Evolutionary conservation across 2,888 invertebrate species (phyloP).

Genomic region (Galerucella pusilla): DNA sequence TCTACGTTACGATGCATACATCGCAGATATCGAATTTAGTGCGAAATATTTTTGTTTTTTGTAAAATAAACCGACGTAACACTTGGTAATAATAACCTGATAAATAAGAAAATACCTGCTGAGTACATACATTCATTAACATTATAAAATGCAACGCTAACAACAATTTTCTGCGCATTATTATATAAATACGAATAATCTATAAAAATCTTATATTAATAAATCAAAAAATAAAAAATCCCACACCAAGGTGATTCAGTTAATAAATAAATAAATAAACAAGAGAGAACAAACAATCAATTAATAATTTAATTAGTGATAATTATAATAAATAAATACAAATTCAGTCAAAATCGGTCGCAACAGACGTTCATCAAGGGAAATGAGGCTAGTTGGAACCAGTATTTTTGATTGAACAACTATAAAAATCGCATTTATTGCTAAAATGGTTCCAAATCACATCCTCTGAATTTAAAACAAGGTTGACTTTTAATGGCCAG

Average conservation of each 20-base stretch:
- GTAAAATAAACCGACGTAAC: neutral
- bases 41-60: neutral
- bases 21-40: neutral
- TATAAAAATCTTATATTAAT: constrained; percentile 30
- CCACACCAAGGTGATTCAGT: constrained; percentile 43
- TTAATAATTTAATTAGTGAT: constrained; percentile 38
- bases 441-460: constrained; percentile 20
- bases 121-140: neutral
- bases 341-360: constrained; percentile 11
- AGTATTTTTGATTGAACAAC: constrained; percentile 14
- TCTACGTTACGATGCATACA: too few relatives aligned
- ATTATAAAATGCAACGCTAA: constrained; percentile 8
- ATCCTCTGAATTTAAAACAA: constrained; percentile 17
- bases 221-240: constrained; percentile 37
- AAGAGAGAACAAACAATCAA: constrained; percentile 40
- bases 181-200: constrained; percentile 17
- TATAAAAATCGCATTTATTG: constrained; percentile 27
- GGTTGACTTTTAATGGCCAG: constrained; percentile 10
- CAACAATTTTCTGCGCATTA: constrained; percentile 10
- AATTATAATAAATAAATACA: constrained; percentile 30
- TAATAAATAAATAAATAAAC: constrained; percentile 45
- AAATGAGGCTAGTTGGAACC: constrained; percentile 1
- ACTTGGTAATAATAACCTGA: neutral
- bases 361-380: neutral
- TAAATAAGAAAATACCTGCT: neutral